phyloP scores from a whole-genome alignment of 2,113 vertebrate genomes.

The Phocoena phocoena region DNA sequence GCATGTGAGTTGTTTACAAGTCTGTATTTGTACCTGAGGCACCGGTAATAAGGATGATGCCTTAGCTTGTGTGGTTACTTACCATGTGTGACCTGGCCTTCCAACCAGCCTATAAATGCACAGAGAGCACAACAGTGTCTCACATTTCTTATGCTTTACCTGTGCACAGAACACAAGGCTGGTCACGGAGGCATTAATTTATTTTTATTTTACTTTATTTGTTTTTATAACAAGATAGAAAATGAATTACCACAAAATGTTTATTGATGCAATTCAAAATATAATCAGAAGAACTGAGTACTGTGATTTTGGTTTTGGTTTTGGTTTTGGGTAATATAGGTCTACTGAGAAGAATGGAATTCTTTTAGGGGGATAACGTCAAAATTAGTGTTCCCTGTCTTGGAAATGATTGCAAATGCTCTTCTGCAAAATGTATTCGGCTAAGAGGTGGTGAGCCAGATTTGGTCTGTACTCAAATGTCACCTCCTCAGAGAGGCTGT shows the following conservation, averaged over 20 bases:
- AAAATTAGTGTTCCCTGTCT: neutral
- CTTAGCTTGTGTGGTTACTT: neutral
- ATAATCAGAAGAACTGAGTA: too few relatives aligned
- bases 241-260: too few relatives aligned
- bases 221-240: too few relatives aligned
- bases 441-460: neutral
- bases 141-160: neutral
- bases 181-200: too few relatives aligned
- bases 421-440: neutral
- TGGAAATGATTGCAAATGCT: neutral
- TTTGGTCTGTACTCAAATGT: neutral
- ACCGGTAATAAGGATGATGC: neutral
- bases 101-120: neutral
- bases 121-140: neutral
- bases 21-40: neutral
- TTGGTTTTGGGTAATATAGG: neutral
- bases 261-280: too few relatives aligned
- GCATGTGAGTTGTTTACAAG: neutral
- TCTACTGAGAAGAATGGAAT: slow-evolving; percentile 23
- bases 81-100: neutral
- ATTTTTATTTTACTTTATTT: too few relatives aligned
- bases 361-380: neutral
- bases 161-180: too few relatives aligned
- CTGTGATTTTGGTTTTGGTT: neutral
- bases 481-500: neutral